Conservation (phyloP, 2,797 vertebrate genomes). For the Anabas testudineus region DNA sequence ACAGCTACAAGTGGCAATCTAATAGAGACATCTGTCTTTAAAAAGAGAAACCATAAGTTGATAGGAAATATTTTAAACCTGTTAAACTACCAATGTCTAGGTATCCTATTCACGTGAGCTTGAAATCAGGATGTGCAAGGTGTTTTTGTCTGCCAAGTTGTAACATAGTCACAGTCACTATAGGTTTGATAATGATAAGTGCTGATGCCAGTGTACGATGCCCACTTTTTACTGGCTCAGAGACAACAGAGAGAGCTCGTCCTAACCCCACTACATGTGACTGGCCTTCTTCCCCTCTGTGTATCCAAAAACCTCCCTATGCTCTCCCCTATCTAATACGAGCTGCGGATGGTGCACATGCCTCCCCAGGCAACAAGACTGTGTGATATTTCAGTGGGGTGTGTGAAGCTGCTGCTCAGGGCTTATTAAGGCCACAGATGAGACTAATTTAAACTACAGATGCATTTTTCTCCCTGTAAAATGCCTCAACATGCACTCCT, state of each 20-base stretch:
- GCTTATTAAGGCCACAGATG: slow-evolving; percentile 56
- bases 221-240: slow-evolving; percentile 5
- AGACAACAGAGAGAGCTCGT: neutral
- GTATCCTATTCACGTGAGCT: too few relatives aligned
- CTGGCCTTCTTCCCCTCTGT: slow-evolving; percentile 16
- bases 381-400: slow-evolving; percentile 69
- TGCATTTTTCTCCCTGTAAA: slow-evolving; percentile 38
- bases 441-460: slow-evolving; percentile 56
- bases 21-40: neutral
- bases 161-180: slow-evolving; percentile 13
- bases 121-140: neutral
- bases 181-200: slow-evolving; percentile 53
- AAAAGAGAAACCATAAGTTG: neutral
- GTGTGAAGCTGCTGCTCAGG: slow-evolving; percentile 59
- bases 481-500: slow-evolving; percentile 43
- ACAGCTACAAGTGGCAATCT: slow-evolving; percentile 40
- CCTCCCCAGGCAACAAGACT: slow-evolving; percentile 50
- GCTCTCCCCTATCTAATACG: slow-evolving; percentile 47
- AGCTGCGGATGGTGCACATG: slow-evolving; percentile 50
- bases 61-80: neutral
- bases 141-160: slow-evolving; percentile 5
- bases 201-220: neutral
- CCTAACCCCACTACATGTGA: slow-evolving; percentile 21
- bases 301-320: slow-evolving; percentile 10
- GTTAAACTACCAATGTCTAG: neutral